These are phyloP conservation scores for Phyllotis vaccarum DNA, from an alignment of 2,797 vertebrate genomes.

Conservation along the genomic window DNA sequence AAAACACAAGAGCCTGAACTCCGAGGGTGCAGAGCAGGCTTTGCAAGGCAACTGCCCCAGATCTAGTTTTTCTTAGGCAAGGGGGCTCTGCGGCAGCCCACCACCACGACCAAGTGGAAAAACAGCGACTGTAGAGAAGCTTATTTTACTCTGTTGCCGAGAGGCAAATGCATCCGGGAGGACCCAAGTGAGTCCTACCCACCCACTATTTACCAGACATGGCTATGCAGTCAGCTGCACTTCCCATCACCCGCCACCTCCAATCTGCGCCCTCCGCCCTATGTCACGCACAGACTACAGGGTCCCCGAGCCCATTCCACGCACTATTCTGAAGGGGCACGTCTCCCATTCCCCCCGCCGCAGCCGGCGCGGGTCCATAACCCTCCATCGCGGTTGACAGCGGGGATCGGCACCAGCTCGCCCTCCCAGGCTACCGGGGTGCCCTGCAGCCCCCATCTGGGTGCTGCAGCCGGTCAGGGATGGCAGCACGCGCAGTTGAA, in stretches of 20 bases:
- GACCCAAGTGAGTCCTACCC: constrained; percentile 48
- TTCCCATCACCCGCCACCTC: constrained; percentile 60
- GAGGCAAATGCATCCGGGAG: neutral
- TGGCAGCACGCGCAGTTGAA: constrained; percentile 44
- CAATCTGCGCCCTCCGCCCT: constrained; percentile 47
- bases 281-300: constrained; percentile 34
- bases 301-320: constrained; percentile 15
- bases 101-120: neutral
- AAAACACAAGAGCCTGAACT: neutral
- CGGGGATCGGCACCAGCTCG: neutral
- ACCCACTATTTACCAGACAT: constrained; percentile 60
- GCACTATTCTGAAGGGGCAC: neutral
- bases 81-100: neutral
- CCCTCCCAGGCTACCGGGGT: neutral
- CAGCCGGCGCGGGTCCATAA: neutral
- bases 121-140: constrained; percentile 33
- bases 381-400: neutral
- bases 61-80: neutral
- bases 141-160: neutral
- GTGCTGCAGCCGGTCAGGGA: neutral
- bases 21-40: constrained; percentile 1
- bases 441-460: neutral
- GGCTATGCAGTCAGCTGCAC: constrained; percentile 37
- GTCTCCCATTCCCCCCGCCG: neutral
- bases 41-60: constrained; percentile 1